phyloP scores from a whole-genome alignment of 2,888 invertebrate species.

The Hirtodrosophila histrioides region DNA sequence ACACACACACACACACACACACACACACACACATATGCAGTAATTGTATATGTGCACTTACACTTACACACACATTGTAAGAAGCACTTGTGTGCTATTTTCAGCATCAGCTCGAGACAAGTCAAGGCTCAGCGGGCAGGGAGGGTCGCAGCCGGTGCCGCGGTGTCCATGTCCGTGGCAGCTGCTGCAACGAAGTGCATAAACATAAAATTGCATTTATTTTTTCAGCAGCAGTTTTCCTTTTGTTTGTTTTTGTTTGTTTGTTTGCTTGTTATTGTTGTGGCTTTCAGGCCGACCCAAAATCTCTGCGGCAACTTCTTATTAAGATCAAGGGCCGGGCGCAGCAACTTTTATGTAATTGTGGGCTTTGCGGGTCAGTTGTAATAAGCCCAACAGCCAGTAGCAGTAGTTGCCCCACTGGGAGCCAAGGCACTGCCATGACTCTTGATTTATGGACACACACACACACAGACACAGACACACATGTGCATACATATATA shows the following conservation, averaged over 20 bases:
- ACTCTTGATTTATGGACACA: slow-evolving; percentile 17
- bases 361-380: slow-evolving; percentile 34
- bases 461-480: slow-evolving; percentile 4
- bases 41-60: background rate
- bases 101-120: slow-evolving; percentile 52
- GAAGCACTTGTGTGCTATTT: slow-evolving; percentile 41
- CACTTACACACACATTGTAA: background rate
- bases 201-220: slow-evolving; percentile 56
- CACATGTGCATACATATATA: background rate
- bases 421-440: slow-evolving; percentile 15
- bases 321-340: slow-evolving; percentile 55
- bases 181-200: slow-evolving; percentile 70
- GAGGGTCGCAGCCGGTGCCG: slow-evolving; percentile 32
- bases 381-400: slow-evolving; percentile 21
- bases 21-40: slow-evolving; percentile 1
- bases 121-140: slow-evolving; percentile 40
- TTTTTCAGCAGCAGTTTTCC: slow-evolving; percentile 4
- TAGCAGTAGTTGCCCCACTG: background rate
- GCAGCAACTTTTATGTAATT: slow-evolving; percentile 48
- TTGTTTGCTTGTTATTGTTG: slow-evolving; percentile 3
- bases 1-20: too few species aligned
- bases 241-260: slow-evolving; percentile 7
- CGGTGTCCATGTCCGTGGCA: slow-evolving; percentile 45
- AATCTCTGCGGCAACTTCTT: slow-evolving; percentile 24
- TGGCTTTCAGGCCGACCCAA: slow-evolving; percentile 15